Base-by-base conservation (phyloP, 2,797 vertebrate species). In the Echiichthys vipera region DNA sequence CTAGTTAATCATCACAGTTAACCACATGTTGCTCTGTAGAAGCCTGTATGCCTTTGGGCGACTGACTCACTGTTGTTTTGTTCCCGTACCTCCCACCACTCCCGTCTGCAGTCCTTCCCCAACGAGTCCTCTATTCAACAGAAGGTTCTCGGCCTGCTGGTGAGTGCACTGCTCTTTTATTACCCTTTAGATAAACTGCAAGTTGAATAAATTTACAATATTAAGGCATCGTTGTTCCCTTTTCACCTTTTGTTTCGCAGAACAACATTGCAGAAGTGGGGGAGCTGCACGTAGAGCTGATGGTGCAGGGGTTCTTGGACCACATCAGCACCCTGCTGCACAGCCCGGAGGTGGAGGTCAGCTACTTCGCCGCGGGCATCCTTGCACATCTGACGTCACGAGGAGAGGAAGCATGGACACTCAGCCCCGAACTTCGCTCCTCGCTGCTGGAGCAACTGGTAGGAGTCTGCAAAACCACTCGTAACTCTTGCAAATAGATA, bases 191-290 rank as follows among this genome's bases (percentile, higher is more conserved):
- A 58, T 32, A 50, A 39, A 36, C 2, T 4, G 5, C 49, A 15
- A 29, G 30, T 34, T 18, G 20, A 59, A 18, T 62, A 49, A 2
- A 61, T 74, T 20, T 34, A 30, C 55, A 18, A 39, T 15, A 20
- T 50, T 12, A 47, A 56, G 14, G 46, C 24, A 22, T 25, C 5
- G 1, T 32, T 25, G 30, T 40, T 39, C 32, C 2, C 15, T 30
- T 18, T 24, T 43, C 29, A 1, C 56, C 54, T 32, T 49, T 29
- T 39, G 45, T 49, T 34, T 13, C 71, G 59, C 59, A 99, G 98
- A 99, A 99, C 88, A 99, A 99, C 88, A 99, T 99, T 71, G 98
- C 98, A 1, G 98, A 99, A 93, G 98, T 99, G 24, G 95, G 96
- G 75, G 98, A 99, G 75, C 94, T 99, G 59, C 98, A 99, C 47